Base-by-base conservation (phyloP, 1,140 invertebrate genomes). In the Dufourea novaeangliae region DNA sequence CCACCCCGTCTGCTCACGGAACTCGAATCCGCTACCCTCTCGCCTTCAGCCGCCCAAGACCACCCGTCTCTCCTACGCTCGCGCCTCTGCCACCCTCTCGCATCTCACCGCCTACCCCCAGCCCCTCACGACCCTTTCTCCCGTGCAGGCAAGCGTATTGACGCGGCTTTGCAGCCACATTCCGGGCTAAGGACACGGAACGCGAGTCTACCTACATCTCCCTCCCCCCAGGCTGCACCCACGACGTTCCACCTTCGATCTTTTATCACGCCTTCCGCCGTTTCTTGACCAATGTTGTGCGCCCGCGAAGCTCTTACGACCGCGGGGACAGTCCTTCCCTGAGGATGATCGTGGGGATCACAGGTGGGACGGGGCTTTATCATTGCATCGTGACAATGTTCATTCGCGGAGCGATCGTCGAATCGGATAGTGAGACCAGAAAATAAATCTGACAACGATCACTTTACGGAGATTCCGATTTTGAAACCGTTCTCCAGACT, bases 151-250 rank as follows among this genome's bases (percentile, higher is more conserved):
- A 69, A 78, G 64, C 80, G 88, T 90, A 90, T 89, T 89, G 88
- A 90, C 86, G 88, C 86, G 83, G 82, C 88, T 90, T 86, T 86
- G 79, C 87, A 86, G 79, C 83, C 82, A 83, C 84, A 88, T 87
- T 89, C 87, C 87, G 66, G 80, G 78, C 69, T 87, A 82, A 86
- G 83, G 82, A 88, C 86, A 78, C 79, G 79, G 61, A 80, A 88
- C 80, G 76, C 82, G 61, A 52, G 46, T 76, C 44, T 62, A 76
- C 39, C 22, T 73, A 32, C 54, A n/a, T 57, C 44, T 22, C 32
- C 25, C 32, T n/a, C n/a, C n/a, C n/a, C n/a, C n/a, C n/a, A n/a
- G n/a, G 8, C 20, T 8, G 20, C 34, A n/a, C 46, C 32, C 22
- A 61, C 1, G 25, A 29, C 44, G 14, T 12, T 11, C 14, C 22